phyloP scores from a whole-genome alignment of 2,797 vertebrate species.

The Halcyon chelicuti region DNA sequence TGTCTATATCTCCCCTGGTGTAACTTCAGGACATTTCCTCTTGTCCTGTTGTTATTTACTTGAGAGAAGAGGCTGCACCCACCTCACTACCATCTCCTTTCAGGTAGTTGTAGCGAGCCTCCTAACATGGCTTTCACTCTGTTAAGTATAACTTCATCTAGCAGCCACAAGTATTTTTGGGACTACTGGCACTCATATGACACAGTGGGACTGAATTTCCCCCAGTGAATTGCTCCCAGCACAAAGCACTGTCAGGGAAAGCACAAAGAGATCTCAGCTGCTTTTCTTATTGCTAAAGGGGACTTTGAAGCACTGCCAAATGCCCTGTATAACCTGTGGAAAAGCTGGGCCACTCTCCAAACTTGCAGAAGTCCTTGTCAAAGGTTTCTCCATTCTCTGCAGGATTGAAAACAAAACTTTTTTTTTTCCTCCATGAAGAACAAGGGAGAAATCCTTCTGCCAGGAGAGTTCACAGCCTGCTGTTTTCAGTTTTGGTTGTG shows the following conservation, averaged over 20 bases:
- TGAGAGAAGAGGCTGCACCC: no score
- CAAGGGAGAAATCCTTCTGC: background rate
- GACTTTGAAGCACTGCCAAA: background rate
- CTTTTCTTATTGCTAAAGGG: background rate
- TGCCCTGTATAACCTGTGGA: background rate
- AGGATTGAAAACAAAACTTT: background rate
- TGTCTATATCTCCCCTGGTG: no score
- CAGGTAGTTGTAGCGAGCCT: no score
- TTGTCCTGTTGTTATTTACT: no score
- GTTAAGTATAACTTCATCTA: background rate
- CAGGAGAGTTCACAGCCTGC: background rate
- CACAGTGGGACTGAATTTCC: background rate
- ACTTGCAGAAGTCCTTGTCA: background rate
- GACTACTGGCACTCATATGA: background rate
- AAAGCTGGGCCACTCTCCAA: background rate
- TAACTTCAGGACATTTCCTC: no score
- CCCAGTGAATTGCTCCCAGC: background rate
- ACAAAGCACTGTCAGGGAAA: background rate
- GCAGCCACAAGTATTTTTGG: background rate
- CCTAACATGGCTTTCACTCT: background rate
- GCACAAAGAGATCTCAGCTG: background rate
- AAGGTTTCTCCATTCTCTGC: background rate
- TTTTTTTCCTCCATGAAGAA: background rate
- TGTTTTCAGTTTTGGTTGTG: fast-evolving
- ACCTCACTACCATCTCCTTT: no score